Evolutionary conservation across 2,888 invertebrate species (phyloP).

Genomic region (Gisinianus flammeolus): DNA sequence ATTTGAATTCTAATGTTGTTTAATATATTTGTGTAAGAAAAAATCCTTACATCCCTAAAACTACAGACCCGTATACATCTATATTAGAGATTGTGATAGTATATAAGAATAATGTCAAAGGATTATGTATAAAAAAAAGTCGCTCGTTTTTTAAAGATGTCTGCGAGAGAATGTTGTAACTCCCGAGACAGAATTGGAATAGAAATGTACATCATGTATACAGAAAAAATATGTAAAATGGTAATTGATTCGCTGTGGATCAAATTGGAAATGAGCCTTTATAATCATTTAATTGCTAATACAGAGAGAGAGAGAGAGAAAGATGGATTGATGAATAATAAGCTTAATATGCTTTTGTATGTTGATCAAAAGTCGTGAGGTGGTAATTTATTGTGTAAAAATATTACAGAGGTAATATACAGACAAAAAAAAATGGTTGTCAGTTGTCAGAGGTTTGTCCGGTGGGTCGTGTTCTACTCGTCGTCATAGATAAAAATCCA

Average conservation of each 20-base stretch:
- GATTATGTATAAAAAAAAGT: too few species aligned
- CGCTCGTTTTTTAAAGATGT: too few species aligned
- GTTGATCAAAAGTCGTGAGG: background rate
- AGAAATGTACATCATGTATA: too few species aligned
- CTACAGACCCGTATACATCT: too few species aligned
- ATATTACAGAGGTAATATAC: too few species aligned
- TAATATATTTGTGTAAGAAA: background rate
- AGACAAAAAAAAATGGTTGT: background rate
- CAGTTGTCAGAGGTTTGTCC: background rate
- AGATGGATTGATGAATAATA: background rate
- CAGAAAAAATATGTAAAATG: background rate
- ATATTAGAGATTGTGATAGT: too few species aligned
- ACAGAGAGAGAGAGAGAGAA: background rate
- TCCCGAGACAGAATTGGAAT: too few species aligned
- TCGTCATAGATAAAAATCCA: background rate
- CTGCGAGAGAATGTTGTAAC: too few species aligned
- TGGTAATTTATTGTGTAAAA: background rate
- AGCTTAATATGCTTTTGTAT: background rate
- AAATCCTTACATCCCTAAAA: too few species aligned
- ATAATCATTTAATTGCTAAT: conserved; percentile 30
- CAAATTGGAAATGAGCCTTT: conserved; percentile 33
- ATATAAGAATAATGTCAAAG: too few species aligned
- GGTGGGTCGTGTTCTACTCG: conserved; percentile 24
- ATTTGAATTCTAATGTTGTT: background rate
- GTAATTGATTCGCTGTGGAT: background rate